A percentile compares a stretch with the other conserved stretches of the same genome.
Conservation (phyloP, 2,113 vertebrate genomes). For the Amazona guildingii region DNA sequence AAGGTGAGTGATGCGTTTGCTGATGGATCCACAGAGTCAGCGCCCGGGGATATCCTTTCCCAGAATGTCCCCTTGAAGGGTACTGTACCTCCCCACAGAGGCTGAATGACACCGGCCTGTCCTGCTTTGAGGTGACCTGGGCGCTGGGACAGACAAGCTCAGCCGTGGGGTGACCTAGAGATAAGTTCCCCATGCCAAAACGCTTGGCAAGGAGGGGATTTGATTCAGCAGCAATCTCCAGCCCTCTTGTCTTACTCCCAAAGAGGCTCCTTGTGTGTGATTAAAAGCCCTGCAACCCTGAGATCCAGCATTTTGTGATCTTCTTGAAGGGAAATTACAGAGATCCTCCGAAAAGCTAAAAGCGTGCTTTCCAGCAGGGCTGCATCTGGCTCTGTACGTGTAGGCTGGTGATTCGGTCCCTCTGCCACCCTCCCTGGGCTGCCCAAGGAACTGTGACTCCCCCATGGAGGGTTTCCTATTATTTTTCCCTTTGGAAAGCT, state of each 20-base stretch:
- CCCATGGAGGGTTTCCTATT: accelerated
- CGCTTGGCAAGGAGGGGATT: neutral
- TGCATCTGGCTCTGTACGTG: accelerated
- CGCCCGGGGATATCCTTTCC: neutral
- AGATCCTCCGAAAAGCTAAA: neutral
- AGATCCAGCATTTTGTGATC: neutral
- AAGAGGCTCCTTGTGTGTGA: neutral
- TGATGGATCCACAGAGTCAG: neutral
- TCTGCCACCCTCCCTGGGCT: neutral
- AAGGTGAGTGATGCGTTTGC: neutral
- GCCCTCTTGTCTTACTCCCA: neutral
- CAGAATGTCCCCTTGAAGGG: neutral
- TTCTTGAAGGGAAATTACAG: neutral
- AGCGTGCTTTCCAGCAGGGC: neutral
- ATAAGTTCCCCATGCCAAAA: neutral
- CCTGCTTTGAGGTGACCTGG: neutral
- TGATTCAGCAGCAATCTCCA: neutral
- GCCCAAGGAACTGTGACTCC: neutral
- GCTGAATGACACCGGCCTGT: accelerated
- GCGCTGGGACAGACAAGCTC: neutral
- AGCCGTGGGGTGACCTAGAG: neutral
- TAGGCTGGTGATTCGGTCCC: neutral
- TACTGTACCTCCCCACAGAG: neutral
- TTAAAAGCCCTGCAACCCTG: neutral
- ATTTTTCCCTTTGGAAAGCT: neutral